Evolutionary conservation across 1,140 invertebrate genomes (phyloP).

Genomic region (Drosophila bipectinata): DNA sequence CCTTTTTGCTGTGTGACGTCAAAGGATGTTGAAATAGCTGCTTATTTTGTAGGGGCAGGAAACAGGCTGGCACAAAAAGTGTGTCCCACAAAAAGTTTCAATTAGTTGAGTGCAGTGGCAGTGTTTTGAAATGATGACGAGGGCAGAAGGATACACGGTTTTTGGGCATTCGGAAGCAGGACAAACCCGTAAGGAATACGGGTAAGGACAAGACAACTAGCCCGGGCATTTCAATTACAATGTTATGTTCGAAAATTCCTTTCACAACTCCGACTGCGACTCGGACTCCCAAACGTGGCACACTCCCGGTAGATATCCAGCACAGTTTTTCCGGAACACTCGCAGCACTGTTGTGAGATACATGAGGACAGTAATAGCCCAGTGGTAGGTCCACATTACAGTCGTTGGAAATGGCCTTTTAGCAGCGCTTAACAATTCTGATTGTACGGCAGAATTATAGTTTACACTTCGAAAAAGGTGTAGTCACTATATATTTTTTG

Average conservation of each 20-base stretch:
- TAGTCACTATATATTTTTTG: background rate
- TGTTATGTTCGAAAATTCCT: conserved; percentile 19
- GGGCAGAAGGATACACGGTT: conserved; percentile 16
- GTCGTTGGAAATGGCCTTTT: conserved; percentile 17
- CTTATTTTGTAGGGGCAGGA: conserved; percentile 11
- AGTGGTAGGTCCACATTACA: conserved; percentile 17
- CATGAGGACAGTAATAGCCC: conserved; percentile 3
- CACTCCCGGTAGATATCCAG: conserved; percentile 49
- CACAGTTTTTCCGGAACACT: conserved; percentile 36
- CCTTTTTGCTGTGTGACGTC: conserved; percentile 30
- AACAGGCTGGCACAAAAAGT: conserved; percentile 31
- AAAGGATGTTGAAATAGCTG: conserved; percentile 49
- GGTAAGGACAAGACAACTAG: background rate
- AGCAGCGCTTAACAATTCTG: conserved; percentile 11
- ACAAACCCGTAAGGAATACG: conserved; percentile 17
- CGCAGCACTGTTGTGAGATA: conserved; percentile 21
- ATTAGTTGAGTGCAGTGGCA: conserved; percentile 68
- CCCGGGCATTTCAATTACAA: conserved; percentile 35
- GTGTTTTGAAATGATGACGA: conserved; percentile 28
- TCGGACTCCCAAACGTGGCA: conserved; percentile 24
- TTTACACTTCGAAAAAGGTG: background rate
- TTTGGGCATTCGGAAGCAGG: conserved; percentile 6
- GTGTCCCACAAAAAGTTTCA: conserved; percentile 54
- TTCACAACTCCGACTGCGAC: conserved; percentile 23
- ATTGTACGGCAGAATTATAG: conserved; percentile 11